Evolutionary conservation across 2,797 vertebrate genomes (phyloP).

Genomic region (Australoheros facetus): DNA sequence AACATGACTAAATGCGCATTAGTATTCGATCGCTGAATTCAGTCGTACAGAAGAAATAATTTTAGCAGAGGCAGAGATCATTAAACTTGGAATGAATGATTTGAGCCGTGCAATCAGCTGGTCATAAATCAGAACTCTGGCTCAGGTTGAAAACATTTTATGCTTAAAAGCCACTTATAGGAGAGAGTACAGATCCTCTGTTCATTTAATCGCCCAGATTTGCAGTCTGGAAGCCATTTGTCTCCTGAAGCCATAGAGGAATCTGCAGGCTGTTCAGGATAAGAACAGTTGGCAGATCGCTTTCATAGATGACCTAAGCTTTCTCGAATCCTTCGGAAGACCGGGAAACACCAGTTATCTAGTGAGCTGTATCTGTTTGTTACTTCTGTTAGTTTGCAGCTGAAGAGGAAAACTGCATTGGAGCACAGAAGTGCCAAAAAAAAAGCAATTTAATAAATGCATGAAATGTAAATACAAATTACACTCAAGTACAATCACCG

Average conservation of each 20-base stretch:
- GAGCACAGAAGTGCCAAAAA: no score
- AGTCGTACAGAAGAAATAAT: not conserved
- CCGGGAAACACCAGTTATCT: not conserved
- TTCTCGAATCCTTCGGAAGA: not conserved
- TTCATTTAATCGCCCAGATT: slow-evolving; percentile 20
- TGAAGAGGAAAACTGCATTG: no score
- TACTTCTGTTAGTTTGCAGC: no score
- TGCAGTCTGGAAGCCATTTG: slow-evolving; percentile 33
- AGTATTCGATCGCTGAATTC: slow-evolving; percentile 24
- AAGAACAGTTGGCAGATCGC: slow-evolving; percentile 2
- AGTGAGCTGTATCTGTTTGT: no score
- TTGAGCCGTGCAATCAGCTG: slow-evolving; percentile 3
- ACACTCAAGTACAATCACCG: no score
- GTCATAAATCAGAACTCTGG: slow-evolving; percentile 53
- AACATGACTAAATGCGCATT: slow-evolving; percentile 12
- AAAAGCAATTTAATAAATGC: no score
- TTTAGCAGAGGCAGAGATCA: slow-evolving; percentile 25
- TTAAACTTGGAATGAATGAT: slow-evolving; percentile 28
- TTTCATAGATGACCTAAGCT: slow-evolving; percentile 2
- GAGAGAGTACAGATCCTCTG: slow-evolving; percentile 4
- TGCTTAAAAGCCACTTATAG: slow-evolving; percentile 38
- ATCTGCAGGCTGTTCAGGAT: slow-evolving; percentile 14
- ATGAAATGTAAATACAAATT: no score
- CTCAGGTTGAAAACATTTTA: slow-evolving; percentile 30
- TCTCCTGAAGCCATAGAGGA: not conserved